These are phyloP conservation scores for Pristionchus mayeri DNA, from an alignment of 2,888 invertebrate genomes.

Conservation along the genomic window DNA sequence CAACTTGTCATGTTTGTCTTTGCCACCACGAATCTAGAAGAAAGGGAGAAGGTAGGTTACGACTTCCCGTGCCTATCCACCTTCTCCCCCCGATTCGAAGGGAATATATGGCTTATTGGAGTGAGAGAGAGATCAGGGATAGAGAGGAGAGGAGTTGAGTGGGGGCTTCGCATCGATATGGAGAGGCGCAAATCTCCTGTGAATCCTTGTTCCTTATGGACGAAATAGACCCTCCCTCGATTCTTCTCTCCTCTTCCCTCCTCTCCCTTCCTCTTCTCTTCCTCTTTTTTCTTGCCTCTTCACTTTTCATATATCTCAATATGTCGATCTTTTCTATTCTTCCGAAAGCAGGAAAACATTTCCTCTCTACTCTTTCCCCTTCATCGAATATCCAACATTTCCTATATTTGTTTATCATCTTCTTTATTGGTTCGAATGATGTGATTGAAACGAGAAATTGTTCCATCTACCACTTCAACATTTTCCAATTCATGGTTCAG, in stretches of 20 bases:
- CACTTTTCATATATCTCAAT: constrained; percentile 33
- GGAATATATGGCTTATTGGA: constrained; percentile 2
- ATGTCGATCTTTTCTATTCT: not conserved
- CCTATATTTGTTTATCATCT: not conserved
- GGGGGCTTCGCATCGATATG: constrained; percentile 4
- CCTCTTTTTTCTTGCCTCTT: not conserved
- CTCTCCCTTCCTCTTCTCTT: not conserved
- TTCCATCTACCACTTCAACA: not conserved
- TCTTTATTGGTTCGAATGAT: not conserved
- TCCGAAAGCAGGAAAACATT: too few relatives aligned
- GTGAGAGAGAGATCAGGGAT: not conserved
- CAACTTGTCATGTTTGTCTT: constrained; percentile 20
- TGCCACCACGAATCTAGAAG: not conserved
- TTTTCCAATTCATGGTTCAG: not conserved
- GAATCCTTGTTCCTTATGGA: not conserved
- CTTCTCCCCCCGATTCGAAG: not conserved
- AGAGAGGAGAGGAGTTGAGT: not conserved
- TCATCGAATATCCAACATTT: not conserved
- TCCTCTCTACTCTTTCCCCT: constrained; percentile 16
- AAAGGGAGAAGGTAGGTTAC: not conserved
- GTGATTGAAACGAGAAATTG: not conserved
- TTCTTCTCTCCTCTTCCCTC: constrained; percentile 5
- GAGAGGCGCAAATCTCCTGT: not conserved
- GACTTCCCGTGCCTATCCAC: not conserved
- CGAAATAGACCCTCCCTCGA: too few relatives aligned